phyloP scores from a whole-genome alignment of 2,888 invertebrate species.

The Syrista parreyssii region DNA sequence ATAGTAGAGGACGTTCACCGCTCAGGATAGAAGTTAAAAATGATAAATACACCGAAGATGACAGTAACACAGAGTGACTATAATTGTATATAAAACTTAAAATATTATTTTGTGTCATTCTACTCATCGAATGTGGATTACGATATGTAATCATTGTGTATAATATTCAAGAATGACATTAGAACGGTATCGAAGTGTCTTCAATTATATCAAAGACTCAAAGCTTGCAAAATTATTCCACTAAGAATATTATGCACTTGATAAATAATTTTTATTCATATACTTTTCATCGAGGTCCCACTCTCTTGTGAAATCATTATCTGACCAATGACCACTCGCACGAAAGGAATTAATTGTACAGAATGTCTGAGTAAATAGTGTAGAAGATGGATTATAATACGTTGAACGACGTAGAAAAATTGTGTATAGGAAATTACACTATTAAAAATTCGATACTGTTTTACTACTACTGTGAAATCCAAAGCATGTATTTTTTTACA shows the following conservation, averaged over 20 bases:
- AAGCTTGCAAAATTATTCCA: background rate
- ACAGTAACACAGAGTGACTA: constrained; percentile 42
- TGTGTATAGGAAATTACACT: background rate
- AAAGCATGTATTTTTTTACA: background rate
- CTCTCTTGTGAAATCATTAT: background rate
- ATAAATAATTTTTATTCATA: background rate
- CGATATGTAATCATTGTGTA: background rate
- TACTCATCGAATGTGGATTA: background rate
- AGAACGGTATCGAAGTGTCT: background rate
- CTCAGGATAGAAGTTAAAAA: constrained; percentile 64
- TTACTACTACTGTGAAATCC: background rate
- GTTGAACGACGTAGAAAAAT: background rate
- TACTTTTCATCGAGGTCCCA: background rate
- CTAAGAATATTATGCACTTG: background rate
- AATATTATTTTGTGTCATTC: background rate
- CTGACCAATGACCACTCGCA: background rate
- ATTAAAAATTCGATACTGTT: background rate
- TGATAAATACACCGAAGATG: constrained; percentile 53
- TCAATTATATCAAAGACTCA: background rate
- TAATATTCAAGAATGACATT: background rate
- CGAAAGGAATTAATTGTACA: background rate
- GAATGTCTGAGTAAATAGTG: background rate
- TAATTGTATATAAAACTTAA: background rate
- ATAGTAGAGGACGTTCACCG: constrained; percentile 57
- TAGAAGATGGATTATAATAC: background rate